phyloP scores from a whole-genome alignment of 2,888 invertebrate genomes.

The Polylopha cassiicola region DNA sequence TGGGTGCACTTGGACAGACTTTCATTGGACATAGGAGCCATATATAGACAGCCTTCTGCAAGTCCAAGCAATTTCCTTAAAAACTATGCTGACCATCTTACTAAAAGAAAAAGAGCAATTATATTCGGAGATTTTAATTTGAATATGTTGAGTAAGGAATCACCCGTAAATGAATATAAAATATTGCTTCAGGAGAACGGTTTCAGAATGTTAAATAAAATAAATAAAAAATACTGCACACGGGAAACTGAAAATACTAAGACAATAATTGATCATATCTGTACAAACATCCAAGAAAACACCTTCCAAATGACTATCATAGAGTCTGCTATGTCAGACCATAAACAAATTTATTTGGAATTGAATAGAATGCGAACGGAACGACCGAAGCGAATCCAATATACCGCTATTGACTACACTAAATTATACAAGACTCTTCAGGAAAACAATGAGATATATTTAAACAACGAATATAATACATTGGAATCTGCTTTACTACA shows the following conservation, averaged over 20 bases:
- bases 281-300: slow-evolving; percentile 25
- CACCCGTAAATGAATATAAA: too few species aligned
- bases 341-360: slow-evolving; percentile 7
- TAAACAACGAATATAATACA: too few species aligned
- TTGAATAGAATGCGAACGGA: slow-evolving; percentile 1
- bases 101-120: slow-evolving; percentile 12
- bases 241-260: slow-evolving; percentile 22
- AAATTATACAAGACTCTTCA: background rate
- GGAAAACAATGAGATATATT: background rate
- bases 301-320: slow-evolving; percentile 17
- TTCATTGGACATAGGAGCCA: slow-evolving; percentile 12
- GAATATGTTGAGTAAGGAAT: slow-evolving; percentile 4
- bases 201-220: slow-evolving; percentile 25
- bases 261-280: slow-evolving; percentile 29
- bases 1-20: slow-evolving; percentile 18
- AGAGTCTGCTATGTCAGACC: slow-evolving; percentile 9
- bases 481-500: too few species aligned
- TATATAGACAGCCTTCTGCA: slow-evolving; percentile 15
- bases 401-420: slow-evolving; percentile 6
- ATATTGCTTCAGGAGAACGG: too few species aligned
- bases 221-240: slow-evolving; percentile 23
- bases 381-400: background rate
- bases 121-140: slow-evolving; percentile 16
- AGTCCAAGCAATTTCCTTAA: slow-evolving; percentile 7
- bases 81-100: slow-evolving; percentile 2